These are phyloP conservation scores for Kryptolebias ocellatus DNA, from an alignment of 2,797 vertebrate genomes.

Conservation along the genomic window DNA sequence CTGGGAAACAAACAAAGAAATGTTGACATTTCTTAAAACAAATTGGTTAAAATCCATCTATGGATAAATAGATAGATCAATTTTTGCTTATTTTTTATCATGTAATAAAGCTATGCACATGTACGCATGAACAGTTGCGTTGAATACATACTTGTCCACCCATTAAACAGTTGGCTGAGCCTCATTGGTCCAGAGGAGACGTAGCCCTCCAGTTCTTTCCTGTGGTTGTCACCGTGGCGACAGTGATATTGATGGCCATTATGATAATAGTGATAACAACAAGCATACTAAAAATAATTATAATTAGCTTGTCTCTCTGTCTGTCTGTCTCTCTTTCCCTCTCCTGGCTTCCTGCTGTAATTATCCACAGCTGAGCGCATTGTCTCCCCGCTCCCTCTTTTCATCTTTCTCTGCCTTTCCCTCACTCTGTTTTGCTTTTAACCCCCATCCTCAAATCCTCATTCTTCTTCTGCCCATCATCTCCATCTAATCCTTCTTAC, in stretches of 20 bases:
- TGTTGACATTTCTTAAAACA: too few species aligned
- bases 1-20: not conserved
- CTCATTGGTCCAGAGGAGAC: constrained; percentile 75
- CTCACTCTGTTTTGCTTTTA: constrained; percentile 65
- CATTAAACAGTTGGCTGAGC: constrained; percentile 67
- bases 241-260: constrained; percentile 84
- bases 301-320: constrained; percentile 84
- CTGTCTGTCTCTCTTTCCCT: constrained; percentile 66
- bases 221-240: constrained; percentile 77
- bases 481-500: constrained; percentile 44
- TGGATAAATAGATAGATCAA: not conserved
- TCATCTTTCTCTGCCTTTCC: constrained; percentile 76
- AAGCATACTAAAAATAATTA: constrained; percentile 87
- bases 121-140: constrained; percentile 17
- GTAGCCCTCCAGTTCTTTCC: constrained; percentile 67
- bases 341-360: constrained; percentile 79
- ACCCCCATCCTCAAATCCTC: constrained; percentile 56
- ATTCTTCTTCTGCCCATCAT: constrained; percentile 56
- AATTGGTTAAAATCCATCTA: too few species aligned
- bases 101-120: not conserved
- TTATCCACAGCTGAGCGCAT: constrained; percentile 85
- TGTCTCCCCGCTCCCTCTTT: constrained; percentile 79
- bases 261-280: constrained; percentile 86
- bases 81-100: not conserved
- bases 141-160: constrained; percentile 45